phyloP scores from a whole-genome alignment of 2,113 vertebrate genomes.

The Ictidomys tridecemlineatus region DNA sequence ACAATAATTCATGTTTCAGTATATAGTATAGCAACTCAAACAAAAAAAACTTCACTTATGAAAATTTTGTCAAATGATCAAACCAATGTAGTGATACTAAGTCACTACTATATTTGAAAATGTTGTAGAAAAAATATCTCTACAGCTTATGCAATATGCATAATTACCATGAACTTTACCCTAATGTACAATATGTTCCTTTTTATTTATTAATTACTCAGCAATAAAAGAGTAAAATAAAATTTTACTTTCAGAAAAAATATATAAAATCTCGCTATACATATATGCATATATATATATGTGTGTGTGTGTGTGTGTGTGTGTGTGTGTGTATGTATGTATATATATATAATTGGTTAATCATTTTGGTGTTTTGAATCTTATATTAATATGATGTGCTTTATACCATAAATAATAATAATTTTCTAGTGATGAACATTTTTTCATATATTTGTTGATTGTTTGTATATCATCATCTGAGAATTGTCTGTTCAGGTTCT shows the following conservation, averaged over 20 bases:
- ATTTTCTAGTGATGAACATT: neutral
- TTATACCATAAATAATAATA: neutral
- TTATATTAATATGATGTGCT: neutral
- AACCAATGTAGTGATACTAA: neutral
- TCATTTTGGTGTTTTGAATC: neutral
- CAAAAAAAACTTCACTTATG: neutral
- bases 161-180: fast-evolving
- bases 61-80: neutral
- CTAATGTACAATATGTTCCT: neutral
- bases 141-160: neutral
- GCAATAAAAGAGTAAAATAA: too few relatives aligned
- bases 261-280: too few relatives aligned
- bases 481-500: too few relatives aligned
- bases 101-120: neutral
- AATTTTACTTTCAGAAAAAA: neutral
- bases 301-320: too few relatives aligned
- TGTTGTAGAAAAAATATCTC: neutral
- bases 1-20: neutral
- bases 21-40: neutral
- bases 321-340: neutral
- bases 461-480: too few relatives aligned
- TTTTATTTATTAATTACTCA: neutral
- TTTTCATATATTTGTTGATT: too few relatives aligned
- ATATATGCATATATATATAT: too few relatives aligned
- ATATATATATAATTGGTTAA: neutral